Evolutionary conservation across 1,140 invertebrate species (phyloP), one percentile per base, ranked within the genome.

Genomic region (Bradysia coprophila): DNA sequence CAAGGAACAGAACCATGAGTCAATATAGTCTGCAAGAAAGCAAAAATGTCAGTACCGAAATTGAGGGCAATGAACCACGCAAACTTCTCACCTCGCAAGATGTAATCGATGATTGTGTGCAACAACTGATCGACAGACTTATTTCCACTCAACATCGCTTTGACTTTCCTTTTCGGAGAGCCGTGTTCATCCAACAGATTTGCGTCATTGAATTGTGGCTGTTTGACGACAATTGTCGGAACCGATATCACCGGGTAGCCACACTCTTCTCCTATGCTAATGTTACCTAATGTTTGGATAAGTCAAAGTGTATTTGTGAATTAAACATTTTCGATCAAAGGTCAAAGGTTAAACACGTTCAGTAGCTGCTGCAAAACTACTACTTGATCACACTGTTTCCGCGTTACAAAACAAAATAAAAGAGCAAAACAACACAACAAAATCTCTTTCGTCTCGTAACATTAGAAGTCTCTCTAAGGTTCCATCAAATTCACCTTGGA

Each of bases 71-170:
- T n/a, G n/a, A n/a, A n/a, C 82, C 83, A 88, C 4, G 73, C 69
- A 48, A 72, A 67, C 21, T 87, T 69, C 59, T 82, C 83, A 67
- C 87, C 83, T 51, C 81, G 65, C 41, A 86, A 68, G 38, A 81
- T 64, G 53, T 75, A 81, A 45, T 76, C 70, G 46, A 86, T 56
- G 43, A 82, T 74, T 1, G 31, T 42, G 20, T 45, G 44, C 2
- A 45, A 4, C 4, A 41, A 13, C 22, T 45, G 21, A 32, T 45
- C 44, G 11, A 45, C 24, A 38, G 28, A 11, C 32, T 41, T 41
- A 10, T 45, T 37, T 2, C 40, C 40, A 31, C 34, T 45, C 18
- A 45, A 18, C 21, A 43, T 43, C 5, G 34, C 3, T 31, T 21
- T 37, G 10, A 21, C n/a, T 39, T 45, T 38, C 34, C 34, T 41